phyloP scores from a whole-genome alignment of 1,140 invertebrate genomes.

The Nebria ingens region DNA sequence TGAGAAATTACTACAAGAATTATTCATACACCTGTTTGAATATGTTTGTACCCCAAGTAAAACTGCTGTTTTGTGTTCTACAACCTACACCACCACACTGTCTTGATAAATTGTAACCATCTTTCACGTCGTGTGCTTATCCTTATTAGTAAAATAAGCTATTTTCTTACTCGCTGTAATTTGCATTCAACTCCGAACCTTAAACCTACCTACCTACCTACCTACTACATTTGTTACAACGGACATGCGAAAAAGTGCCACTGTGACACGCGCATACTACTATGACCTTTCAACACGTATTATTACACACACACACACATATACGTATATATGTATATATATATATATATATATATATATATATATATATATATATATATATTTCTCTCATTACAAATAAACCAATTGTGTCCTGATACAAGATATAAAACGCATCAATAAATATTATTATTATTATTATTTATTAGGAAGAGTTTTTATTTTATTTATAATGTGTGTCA shows the following conservation, averaged over 20 bases:
- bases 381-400: too few relatives aligned
- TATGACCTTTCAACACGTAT: too few relatives aligned
- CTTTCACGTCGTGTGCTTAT: background rate
- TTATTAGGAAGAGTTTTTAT: too few relatives aligned
- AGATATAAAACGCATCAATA: too few relatives aligned
- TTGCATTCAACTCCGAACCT: slow-evolving; percentile 1
- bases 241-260: background rate
- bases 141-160: slow-evolving; percentile 2
- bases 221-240: background rate
- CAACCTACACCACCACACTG: too few relatives aligned
- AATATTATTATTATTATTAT: too few relatives aligned
- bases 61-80: background rate
- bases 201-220: background rate
- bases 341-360: too few relatives aligned
- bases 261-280: background rate
- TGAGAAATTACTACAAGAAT: slow-evolving; percentile 1
- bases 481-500: too few relatives aligned
- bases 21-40: slow-evolving; percentile 8
- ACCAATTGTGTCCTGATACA: too few relatives aligned
- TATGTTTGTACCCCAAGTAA: background rate
- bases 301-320: too few relatives aligned
- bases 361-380: too few relatives aligned
- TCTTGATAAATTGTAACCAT: slow-evolving; percentile 1
- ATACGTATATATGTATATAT: too few relatives aligned
- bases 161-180: background rate